Percentiles rank a stretch among this genome's conserved stretches.
phyloP scores from a whole-genome alignment of 2,113 vertebrate genomes.

The Geococcyx californianus region DNA sequence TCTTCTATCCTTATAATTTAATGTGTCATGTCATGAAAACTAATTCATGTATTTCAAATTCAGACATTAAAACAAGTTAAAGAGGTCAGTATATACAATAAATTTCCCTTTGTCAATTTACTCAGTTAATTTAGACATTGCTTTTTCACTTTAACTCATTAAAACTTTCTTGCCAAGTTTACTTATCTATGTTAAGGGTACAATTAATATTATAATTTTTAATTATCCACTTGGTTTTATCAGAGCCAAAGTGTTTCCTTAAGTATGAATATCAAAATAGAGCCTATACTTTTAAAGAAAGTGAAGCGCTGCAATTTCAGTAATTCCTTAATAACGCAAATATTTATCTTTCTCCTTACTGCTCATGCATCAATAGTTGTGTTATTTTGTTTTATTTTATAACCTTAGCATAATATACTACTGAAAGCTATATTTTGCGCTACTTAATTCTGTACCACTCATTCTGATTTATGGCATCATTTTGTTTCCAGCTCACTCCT shows the following conservation, averaged over 20 bases:
- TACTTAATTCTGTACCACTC: slow-evolving; percentile 60
- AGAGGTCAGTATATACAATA: slow-evolving; percentile 57
- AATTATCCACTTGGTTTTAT: slow-evolving; percentile 65
- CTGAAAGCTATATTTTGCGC: slow-evolving; percentile 51
- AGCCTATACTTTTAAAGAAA: slow-evolving; percentile 20
- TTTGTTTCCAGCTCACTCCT: slow-evolving; percentile 65
- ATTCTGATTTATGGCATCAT: slow-evolving; percentile 65
- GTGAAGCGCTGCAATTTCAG: not conserved
- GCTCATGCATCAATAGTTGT: not conserved
- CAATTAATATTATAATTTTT: slow-evolving; percentile 68
- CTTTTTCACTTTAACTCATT: slow-evolving; percentile 64
- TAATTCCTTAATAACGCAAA: slow-evolving; percentile 44
- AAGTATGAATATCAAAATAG: slow-evolving; percentile 54
- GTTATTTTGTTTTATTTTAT: slow-evolving; percentile 35
- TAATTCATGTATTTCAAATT: slow-evolving; percentile 49
- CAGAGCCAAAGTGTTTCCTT: slow-evolving; percentile 57
- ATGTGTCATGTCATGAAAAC: slow-evolving; percentile 41
- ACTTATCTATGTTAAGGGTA: slow-evolving; percentile 62
- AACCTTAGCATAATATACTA: slow-evolving; percentile 34
- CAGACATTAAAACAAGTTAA: slow-evolving; percentile 55
- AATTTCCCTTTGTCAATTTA: slow-evolving; percentile 61
- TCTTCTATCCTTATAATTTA: slow-evolving; percentile 35
- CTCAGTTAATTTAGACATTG: slow-evolving; percentile 50
- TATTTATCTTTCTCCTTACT: not conserved
- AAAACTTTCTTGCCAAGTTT: slow-evolving; percentile 62